Evolutionary conservation across 2,888 invertebrate species (phyloP), one percentile per base, ranked within the genome.

Genomic region (Zaprionus bogoriensis): DNA sequence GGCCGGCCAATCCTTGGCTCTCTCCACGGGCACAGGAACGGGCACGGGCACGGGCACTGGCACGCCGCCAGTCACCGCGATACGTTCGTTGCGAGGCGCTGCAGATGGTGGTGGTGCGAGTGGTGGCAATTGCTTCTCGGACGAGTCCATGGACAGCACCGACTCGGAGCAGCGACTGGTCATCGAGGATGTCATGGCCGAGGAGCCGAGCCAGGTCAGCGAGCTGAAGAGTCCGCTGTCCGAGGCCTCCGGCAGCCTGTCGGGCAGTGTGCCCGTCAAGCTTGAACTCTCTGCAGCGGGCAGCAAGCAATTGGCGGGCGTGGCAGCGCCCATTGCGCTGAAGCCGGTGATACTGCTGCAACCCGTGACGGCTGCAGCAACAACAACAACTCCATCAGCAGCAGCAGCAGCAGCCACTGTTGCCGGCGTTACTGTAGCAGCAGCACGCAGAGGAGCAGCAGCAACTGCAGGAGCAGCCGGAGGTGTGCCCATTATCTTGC

Each of bases 121-220:
- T 10, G 20, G 6, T 1, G 51, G 32, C 67, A 74, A 12, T 1
- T 14, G 83, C 39, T 89, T 90, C 23, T 93, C 93, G 36, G 93
- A 93, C 7, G 93, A 93, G 60, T 93, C 93, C 5, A 92, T 93
- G 1, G 94, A 94, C 61, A 93, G 93, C 77, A 94, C 93, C 46
- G 94, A 94, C 87, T 94, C 94, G 0, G 94, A 94, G 72, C 92
- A 93, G 59, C 91, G 93, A 6, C 87, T 94, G 19, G 92, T 94
- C 0, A 94, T 94, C 45, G 94, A 92, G 46, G 91, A 91, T 55
- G 89, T 91, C 3, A 82, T 91, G 80, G 77, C 91, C 76, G 84
- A 91, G 54, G 83, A 87, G 67, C 66, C 83, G 1, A 69, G 72
- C 10, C 46, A 64, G 1, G 66, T 67, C 1, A 57, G 74, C 4